Evolutionary conservation across 2,888 invertebrate species (phyloP).

Genomic region (Seira musarum): DNA sequence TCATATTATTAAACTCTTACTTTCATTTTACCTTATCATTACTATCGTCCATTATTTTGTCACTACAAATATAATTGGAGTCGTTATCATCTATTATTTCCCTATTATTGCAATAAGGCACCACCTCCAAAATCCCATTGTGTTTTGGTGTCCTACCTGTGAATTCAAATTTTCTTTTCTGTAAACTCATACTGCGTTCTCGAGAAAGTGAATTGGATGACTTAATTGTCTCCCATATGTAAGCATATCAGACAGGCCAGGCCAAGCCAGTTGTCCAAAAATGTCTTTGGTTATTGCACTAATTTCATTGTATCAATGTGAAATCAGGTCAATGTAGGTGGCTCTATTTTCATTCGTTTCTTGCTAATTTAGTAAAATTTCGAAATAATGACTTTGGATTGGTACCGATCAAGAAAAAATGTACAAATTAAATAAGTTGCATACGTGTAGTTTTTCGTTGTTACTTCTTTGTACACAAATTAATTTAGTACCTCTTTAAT

Average conservation of each 20-base stretch:
- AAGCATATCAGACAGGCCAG: too few relatives aligned
- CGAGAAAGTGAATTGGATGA: neutral
- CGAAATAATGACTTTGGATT: slow-evolving; percentile 10
- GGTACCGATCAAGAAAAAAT: neutral
- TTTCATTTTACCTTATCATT: neutral
- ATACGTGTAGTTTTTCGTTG: neutral
- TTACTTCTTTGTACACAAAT: neutral
- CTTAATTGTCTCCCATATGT: neutral
- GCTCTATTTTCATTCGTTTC: neutral
- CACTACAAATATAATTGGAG: neutral
- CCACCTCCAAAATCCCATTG: slow-evolving; percentile 41
- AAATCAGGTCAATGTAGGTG: slow-evolving; percentile 55
- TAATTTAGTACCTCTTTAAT: neutral
- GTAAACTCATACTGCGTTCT: slow-evolving; percentile 20
- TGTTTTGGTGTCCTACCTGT: neutral
- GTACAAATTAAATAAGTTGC: neutral
- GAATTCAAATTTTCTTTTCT: slow-evolving; percentile 18
- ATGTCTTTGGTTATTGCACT: neutral
- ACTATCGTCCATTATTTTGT: neutral
- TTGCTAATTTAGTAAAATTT: slow-evolving; percentile 9
- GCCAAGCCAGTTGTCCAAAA: neutral
- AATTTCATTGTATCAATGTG: neutral
- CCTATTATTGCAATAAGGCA: neutral
- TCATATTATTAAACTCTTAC: neutral
- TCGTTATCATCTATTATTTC: neutral